Percentiles rank a stretch among this genome's conserved stretches.
phyloP scores from a whole-genome alignment of 2,888 invertebrate genomes.

The Drosophila austrosaltans region DNA sequence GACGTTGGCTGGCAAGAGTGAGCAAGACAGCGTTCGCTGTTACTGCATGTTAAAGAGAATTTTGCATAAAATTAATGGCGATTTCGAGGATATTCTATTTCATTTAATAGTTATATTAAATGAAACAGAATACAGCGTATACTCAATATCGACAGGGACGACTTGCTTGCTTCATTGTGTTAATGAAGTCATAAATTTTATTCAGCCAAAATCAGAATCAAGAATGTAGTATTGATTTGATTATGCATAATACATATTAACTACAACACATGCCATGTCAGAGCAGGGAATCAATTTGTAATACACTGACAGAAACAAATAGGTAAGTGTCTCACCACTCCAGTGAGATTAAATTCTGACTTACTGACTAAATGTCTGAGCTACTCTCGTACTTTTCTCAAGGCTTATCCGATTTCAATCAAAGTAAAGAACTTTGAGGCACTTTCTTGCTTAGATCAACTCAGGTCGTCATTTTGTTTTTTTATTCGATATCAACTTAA shows the following conservation, averaged over 20 bases:
- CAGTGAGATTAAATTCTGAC: no score
- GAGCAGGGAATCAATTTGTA: conserved; percentile 5
- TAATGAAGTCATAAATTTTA: conserved; percentile 55
- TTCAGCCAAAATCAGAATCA: conserved; percentile 24
- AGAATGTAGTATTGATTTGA: conserved; percentile 58
- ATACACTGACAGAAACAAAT: conserved; percentile 5
- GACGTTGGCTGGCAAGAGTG: no score
- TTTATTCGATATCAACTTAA: background rate
- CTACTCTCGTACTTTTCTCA: background rate
- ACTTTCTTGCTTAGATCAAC: background rate
- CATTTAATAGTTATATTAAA: no score
- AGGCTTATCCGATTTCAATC: background rate
- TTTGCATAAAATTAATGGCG: no score
- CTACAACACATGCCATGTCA: conserved; percentile 5
- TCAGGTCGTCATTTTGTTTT: background rate
- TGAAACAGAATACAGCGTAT: no score
- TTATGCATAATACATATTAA: conserved; percentile 12
- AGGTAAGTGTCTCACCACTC: no score
- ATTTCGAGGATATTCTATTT: no score
- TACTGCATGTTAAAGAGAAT: no score
- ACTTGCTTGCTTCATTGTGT: background rate
- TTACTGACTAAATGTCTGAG: no score
- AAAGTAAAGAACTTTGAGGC: background rate
- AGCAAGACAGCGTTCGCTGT: no score
- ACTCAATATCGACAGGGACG: no score